These are phyloP conservation scores for Zaprionus capensis DNA, from an alignment of 1,140 invertebrate genomes.

Conservation along the genomic window DNA sequence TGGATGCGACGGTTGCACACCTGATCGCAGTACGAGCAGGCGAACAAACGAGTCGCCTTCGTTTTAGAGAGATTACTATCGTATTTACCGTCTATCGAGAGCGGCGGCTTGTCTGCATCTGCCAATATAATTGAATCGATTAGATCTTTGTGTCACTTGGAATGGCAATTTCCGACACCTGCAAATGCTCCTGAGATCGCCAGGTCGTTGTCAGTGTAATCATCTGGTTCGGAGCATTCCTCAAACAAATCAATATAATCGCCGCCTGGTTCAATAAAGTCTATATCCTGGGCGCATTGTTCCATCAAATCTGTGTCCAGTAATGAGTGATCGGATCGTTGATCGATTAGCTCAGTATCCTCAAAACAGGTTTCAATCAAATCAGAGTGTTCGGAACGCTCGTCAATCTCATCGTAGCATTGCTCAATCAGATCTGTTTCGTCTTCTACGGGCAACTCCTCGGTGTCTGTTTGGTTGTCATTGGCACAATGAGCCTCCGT, in stretches of 20 bases:
- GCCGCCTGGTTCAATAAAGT: background rate
- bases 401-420: background rate
- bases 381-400: constrained; percentile 1
- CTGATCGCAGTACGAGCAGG: constrained; percentile 89
- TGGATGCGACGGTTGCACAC: constrained; percentile 90
- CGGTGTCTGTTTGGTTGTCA: background rate
- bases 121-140: constrained; percentile 9
- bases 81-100: background rate
- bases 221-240: constrained; percentile 1
- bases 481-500: background rate
- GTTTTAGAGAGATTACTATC: constrained; percentile 77
- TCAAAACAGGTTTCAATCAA: background rate
- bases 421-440: background rate
- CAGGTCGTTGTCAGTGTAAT: background rate
- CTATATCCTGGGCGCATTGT: background rate
- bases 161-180: background rate
- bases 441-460: background rate
- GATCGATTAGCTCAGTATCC: background rate
- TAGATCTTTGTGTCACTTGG: background rate
- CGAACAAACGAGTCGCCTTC: constrained; percentile 76
- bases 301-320: background rate
- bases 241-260: background rate
- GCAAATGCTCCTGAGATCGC: background rate
- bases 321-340: background rate
- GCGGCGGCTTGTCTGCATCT: background rate